Evolutionary conservation across 2,797 vertebrate species (phyloP), one percentile per base, ranked within the genome.

Genomic region (Antrozous pallidus): DNA sequence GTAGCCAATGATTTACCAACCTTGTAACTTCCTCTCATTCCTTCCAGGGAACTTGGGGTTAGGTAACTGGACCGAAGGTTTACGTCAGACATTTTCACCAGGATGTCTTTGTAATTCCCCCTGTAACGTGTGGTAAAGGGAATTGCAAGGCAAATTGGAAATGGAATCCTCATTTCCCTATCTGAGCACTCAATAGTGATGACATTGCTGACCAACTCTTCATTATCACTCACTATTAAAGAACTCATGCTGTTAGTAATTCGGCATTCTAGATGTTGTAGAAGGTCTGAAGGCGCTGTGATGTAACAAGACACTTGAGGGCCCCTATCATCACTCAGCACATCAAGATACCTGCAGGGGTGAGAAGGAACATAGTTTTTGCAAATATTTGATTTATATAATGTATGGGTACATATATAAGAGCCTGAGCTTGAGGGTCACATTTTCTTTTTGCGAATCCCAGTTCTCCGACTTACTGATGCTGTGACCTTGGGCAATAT

Each of bases 181-280:
- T 97, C 97, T 58, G 80, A 94, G 56, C 96, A 98, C 87, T 97
- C 78, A 38, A 99, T 96, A 93, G 95, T 95, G 96, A 99, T 95
- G 71, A 99, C 98, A 17, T 98, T 98, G 97, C 99, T 99, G 96
- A 99, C 95, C 96, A 99, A 95, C 94, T 99, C 98, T 98, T 99
- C 99, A 14, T 98, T 98, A 90, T 98, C 98, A 14, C 94, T 97
- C 96, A 99, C 98, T 97, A 99, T 97, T 87, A 99, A 97, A 91
- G 98, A 98, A 97, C 99, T 99, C 73, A 98, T 96, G 63, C 96
- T 18, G 63, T 99, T 99, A 69, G 97, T 97, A 97, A 97, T 95
- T n/a, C 97, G 98, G 79, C 99, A 99, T 6, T 81, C 96, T 80
- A 99, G 95, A 45, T 86, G 95, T 42, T 98, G 95, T 4, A 98